These are phyloP conservation scores for Hestina assimilis DNA, from an alignment of 1,140 invertebrate genomes.

Conservation along the genomic window DNA sequence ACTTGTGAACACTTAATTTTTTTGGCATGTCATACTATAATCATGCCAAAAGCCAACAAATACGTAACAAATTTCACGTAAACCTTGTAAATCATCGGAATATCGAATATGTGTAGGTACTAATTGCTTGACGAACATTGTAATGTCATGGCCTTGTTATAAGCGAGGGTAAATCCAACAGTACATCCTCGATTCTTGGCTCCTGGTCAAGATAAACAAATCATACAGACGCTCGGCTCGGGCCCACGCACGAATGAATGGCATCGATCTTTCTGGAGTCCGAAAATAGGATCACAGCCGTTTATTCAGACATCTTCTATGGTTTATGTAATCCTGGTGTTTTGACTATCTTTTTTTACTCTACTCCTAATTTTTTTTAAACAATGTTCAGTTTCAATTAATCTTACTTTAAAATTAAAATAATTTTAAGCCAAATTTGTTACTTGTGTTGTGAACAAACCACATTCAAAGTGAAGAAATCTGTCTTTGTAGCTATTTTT, in stretches of 20 bases:
- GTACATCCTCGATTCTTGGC: constrained; percentile 42
- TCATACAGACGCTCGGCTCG: not conserved
- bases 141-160: constrained; percentile 41
- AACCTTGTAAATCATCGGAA: constrained; percentile 15
- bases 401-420: too few relatives aligned
- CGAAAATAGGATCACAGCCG: not conserved
- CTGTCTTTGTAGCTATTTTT: too few relatives aligned
- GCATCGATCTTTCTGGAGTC: constrained; percentile 15
- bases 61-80: not conserved
- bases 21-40: too few relatives aligned
- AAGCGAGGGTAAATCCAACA: constrained; percentile 18
- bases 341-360: constrained; percentile 8
- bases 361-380: not conserved
- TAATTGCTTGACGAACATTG: constrained; percentile 4
- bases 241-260: constrained; percentile 1
- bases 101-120: not conserved
- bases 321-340: constrained; percentile 13
- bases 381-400: too few relatives aligned
- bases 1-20: too few relatives aligned
- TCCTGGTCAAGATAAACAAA: constrained; percentile 48
- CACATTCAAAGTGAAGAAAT: too few relatives aligned
- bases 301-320: constrained; percentile 2
- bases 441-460: too few relatives aligned
- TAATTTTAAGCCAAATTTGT: too few relatives aligned
- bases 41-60: not conserved